Base-by-base conservation (phyloP, 2,888 invertebrate genomes). In the Chalcis sispes region DNA sequence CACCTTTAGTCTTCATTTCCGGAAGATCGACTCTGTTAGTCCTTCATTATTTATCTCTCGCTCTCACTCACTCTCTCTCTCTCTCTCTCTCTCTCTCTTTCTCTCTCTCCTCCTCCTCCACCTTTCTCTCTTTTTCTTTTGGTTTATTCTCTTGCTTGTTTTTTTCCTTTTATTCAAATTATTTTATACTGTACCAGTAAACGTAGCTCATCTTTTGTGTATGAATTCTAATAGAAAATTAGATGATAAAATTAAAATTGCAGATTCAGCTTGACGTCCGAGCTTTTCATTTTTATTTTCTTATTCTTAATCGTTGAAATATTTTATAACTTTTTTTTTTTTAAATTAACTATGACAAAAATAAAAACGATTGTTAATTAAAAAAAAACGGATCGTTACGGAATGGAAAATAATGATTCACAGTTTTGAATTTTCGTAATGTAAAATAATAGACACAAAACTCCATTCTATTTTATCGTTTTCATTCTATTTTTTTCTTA, bases 1-100 rank as follows among this genome's bases (percentile, higher is more conserved):
- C 36, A 27, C 69, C 69, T 72, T 72, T 69, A 61, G 66, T 77
- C 71, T 74, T 74, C 66, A 50, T 74, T 77, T 77, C 73, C 74
- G 59, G 61, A 5, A 20, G 65, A 73, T 50, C 66, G 46, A 46
- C 59, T 23, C 46, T 20, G 40, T 56, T 36, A 50, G 46, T 50
- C 15, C 67, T 72, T 72, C 54, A 52, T 69, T 77, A 58, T 69
- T 70, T 58, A 52, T 75, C 54, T 72, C 71, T 42, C 29, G 29
- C 52, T 66, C 77, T 48, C 52, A 56, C 32, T 18, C 42, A 74
- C 76, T 79, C 75, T 64, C 76, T 29, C 42, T 29, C 15, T 20
- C 56, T 42, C 59, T 10, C 29, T 71, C 20, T 25, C 50, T 32
- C 32, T 32, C 32, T 50, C 50, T 13, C 15, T 1, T 27, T 29